Percentiles rank a stretch among this genome's conserved stretches.
Conservation (phyloP, 2,797 vertebrate species). For the Simalia tracyae region DNA sequence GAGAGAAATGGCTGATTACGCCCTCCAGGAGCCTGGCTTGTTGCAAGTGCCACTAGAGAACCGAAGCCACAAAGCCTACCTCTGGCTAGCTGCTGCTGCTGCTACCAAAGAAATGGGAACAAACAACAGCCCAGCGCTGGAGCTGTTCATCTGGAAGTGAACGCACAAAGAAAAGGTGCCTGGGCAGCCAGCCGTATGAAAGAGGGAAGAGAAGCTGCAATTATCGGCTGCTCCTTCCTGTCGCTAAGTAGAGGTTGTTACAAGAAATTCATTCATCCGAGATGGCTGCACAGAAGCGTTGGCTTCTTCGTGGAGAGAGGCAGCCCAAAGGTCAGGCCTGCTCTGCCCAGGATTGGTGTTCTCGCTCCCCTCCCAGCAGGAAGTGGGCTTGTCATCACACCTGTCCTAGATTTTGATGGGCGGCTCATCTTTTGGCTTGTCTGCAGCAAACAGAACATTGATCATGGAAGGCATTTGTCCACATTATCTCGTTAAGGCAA, state of each 20-base stretch:
- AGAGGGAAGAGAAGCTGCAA: conserved; percentile 19
- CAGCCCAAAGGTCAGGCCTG: neutral
- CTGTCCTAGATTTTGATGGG: neutral
- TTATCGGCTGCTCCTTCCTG: neutral
- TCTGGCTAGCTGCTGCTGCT: neutral
- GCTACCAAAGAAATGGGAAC: conserved; percentile 14
- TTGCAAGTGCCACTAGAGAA: neutral
- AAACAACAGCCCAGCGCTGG: neutral
- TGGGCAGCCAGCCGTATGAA: neutral
- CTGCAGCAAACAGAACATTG: neutral
- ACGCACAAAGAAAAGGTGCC: neutral
- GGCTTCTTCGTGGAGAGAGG: neutral
- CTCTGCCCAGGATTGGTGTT: neutral
- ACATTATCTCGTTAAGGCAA: neutral
- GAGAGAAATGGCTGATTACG: neutral
- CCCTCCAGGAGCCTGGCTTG: neutral
- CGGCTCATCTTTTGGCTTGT: neutral
- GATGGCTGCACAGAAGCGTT: neutral
- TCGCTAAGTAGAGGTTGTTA: conserved; percentile 13
- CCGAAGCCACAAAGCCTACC: neutral
- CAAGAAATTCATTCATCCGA: neutral
- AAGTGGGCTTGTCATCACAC: neutral
- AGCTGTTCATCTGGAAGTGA: conserved; percentile 11
- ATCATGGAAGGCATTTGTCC: neutral
- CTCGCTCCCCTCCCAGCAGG: neutral